phyloP scores from a whole-genome alignment of 2,888 invertebrate species.

The Nasonovia ribisnigri region DNA sequence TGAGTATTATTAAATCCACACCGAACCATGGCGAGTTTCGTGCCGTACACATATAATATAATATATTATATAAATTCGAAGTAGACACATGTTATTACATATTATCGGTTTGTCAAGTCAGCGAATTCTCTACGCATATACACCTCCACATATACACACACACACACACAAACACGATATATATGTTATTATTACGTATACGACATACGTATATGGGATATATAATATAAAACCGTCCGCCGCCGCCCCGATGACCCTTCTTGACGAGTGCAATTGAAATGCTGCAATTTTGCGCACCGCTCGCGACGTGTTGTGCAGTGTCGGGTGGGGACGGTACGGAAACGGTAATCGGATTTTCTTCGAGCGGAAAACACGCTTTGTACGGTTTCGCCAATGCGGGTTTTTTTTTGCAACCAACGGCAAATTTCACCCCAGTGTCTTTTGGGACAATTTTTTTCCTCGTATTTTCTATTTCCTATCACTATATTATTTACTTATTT shows the following conservation, averaged over 20 bases:
- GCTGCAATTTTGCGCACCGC: slow-evolving; percentile 54
- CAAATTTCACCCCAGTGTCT: slow-evolving; percentile 31
- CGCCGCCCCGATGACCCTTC: background rate
- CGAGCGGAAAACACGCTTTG: slow-evolving; percentile 33
- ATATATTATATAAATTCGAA: background rate
- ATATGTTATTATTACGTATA: background rate
- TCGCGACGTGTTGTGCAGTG: background rate
- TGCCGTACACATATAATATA: background rate
- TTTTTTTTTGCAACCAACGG: slow-evolving; percentile 41
- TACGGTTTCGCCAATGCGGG: slow-evolving; percentile 62
- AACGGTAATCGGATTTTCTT: slow-evolving; percentile 57
- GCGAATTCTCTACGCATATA: background rate
- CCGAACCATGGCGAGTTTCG: background rate
- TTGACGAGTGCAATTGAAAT: slow-evolving; percentile 42
- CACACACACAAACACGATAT: background rate
- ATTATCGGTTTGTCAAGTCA: background rate
- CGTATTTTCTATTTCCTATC: background rate
- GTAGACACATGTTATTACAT: background rate
- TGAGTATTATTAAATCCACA: background rate
- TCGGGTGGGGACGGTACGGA: background rate
- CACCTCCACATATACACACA: background rate
- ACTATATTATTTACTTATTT: background rate
- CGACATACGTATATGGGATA: background rate
- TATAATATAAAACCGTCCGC: slow-evolving; percentile 3
- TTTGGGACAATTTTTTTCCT: slow-evolving; percentile 41